Percentiles rank a stretch among this genome's conserved stretches.
Evolutionary conservation across 2,888 invertebrate genomes (phyloP).

Genomic region (Heliconius erato): DNA sequence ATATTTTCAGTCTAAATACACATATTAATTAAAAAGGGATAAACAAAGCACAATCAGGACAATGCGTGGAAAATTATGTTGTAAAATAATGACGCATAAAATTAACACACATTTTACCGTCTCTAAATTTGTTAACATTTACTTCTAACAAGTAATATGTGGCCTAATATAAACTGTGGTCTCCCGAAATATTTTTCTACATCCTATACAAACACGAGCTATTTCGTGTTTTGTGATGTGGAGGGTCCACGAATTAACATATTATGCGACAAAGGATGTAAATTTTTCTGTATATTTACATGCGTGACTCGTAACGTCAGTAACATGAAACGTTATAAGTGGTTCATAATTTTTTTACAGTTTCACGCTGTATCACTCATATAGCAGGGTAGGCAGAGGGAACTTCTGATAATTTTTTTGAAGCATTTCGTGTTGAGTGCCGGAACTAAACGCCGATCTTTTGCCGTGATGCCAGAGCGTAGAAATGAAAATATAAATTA

Average conservation of each 20-base stretch:
- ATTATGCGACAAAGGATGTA: slow-evolving; percentile 38
- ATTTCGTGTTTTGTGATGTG: slow-evolving; percentile 38
- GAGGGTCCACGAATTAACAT: slow-evolving; percentile 43
- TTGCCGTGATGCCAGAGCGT: too few relatives aligned
- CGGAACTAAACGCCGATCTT: too few relatives aligned
- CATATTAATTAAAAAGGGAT: not conserved
- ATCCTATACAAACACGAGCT: slow-evolving; percentile 43
- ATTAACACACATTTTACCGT: slow-evolving; percentile 10
- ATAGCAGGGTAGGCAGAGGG: too few relatives aligned
- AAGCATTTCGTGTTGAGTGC: rapidly evolving
- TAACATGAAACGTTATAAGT: slow-evolving; percentile 29
- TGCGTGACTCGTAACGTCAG: slow-evolving; percentile 28
- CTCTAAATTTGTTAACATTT: slow-evolving; percentile 25
- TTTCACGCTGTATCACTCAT: too few relatives aligned
- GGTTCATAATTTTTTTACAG: not conserved
- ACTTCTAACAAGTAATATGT: slow-evolving; percentile 33
- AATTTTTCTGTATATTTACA: slow-evolving; percentile 42
- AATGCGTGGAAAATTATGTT: not conserved
- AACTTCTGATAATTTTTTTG: too few relatives aligned
- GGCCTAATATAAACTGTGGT: slow-evolving; percentile 29
- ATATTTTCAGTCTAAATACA: not conserved
- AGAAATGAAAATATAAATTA: too few relatives aligned
- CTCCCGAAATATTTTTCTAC: slow-evolving; percentile 24
- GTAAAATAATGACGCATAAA: slow-evolving; percentile 21
- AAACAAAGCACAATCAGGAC: too few relatives aligned